Base-by-base conservation (phyloP, 2,888 invertebrate genomes). In the Argyresthia albistria region DNA sequence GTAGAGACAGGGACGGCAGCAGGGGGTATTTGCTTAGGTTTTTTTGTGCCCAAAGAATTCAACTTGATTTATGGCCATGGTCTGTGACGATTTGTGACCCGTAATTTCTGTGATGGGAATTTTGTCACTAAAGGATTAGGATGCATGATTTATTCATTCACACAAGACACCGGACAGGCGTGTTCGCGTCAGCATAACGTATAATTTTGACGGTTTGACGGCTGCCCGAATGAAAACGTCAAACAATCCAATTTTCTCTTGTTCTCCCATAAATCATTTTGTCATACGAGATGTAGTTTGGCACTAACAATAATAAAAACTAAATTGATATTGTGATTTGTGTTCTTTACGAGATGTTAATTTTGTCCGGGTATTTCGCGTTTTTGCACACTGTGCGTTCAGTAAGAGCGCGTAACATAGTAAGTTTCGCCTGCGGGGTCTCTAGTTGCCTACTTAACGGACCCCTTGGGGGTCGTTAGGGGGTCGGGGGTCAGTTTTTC, bases 51-150 rank as follows among this genome's bases (percentile, higher is more conserved):
- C 79, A 76, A 80, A 81, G 80, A 80, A 77, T 81, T 71, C 79
- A 55, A 70, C 63, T 80, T 87, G 86, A 87, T 87, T 87, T 86
- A 87, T 80, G 74, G 66, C 62, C 64, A 64, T 67, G 70, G 63
- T 75, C 73, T 79, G 80, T 79, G 87, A 84, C 86, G 87, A 87
- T 81, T 84, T 84, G 84, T 84, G 87, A 82, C 74, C 82, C 71
- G 81, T 83, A 81, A 83, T 82, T 80, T 80, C 64, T 48, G 50
- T 76, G 80, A 81, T 81, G 81, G 70, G 76, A 83, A 69, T 76
- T 83, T 83, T 86, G 86, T 86, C 87, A 83, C 86, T 81, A 73
- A 70, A 69, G 66, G 69, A 65, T 62, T 63, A 65, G 56, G 63
- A 63, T 64, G 58, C 58, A 74, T 86, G 87, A 87, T 86, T 87